These are phyloP conservation scores for Megalops atlanticus DNA, from an alignment of 2,113 vertebrate species.

Conservation along the genomic window DNA sequence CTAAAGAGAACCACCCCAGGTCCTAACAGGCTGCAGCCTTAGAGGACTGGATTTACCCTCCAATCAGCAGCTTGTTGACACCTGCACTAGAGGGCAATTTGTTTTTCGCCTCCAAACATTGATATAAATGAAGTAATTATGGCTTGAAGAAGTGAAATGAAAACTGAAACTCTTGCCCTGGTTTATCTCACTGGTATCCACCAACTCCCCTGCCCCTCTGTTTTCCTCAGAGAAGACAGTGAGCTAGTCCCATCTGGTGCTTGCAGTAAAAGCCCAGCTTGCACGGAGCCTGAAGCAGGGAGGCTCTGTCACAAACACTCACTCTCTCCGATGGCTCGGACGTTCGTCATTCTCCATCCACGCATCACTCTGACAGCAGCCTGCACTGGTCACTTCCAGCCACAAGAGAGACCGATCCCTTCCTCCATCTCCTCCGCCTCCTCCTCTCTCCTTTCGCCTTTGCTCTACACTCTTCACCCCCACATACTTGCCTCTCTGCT, in stretches of 20 bases:
- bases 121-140: background rate
- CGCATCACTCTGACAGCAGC: constrained; percentile 3
- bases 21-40: background rate
- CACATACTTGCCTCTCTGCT: background rate
- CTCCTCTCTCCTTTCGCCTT: too few relatives aligned
- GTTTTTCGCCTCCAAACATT: background rate
- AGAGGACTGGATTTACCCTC: background rate
- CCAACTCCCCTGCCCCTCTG: background rate
- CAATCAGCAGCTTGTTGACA: background rate
- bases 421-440: background rate
- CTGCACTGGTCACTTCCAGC: constrained; percentile 2
- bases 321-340: background rate
- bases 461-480: too few relatives aligned
- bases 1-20: too few relatives aligned
- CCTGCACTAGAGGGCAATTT: background rate
- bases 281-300: background rate
- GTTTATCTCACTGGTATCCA: background rate
- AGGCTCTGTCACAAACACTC: constrained; percentile 12
- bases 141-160: too few relatives aligned
- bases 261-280: background rate
- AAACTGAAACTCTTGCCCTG: background rate
- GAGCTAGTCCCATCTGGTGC: background rate
- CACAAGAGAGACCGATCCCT: background rate
- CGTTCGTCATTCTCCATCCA: background rate
- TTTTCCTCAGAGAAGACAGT: background rate